These are phyloP conservation scores for Onychorhynchus coronatus DNA, from an alignment of 2,113 vertebrate genomes.

Conservation along the genomic window DNA sequence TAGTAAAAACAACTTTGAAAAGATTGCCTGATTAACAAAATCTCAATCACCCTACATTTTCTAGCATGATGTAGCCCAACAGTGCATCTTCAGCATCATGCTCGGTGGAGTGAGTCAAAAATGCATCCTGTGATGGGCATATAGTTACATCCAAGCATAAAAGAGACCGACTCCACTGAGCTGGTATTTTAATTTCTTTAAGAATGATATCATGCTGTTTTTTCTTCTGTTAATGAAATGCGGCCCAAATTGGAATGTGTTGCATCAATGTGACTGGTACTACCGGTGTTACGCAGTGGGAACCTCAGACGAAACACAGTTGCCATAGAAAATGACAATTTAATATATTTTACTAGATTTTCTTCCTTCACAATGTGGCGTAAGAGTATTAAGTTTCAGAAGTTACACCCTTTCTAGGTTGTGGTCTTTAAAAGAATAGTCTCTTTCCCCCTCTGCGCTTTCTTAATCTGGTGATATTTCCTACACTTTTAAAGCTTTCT, in stretches of 20 bases:
- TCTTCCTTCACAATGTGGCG: background rate
- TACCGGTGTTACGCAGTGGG: background rate
- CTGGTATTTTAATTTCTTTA: background rate
- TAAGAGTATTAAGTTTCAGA: background rate
- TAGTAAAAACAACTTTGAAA: background rate
- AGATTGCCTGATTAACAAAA: background rate
- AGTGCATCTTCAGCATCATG: background rate
- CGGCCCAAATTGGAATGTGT: background rate
- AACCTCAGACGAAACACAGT: background rate
- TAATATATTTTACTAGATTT: background rate
- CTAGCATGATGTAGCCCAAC: background rate
- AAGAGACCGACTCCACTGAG: background rate
- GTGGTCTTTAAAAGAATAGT: background rate
- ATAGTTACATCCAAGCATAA: background rate
- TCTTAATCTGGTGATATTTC: background rate
- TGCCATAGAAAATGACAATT: background rate
- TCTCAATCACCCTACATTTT: background rate
- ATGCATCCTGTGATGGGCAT: background rate
- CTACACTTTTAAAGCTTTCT: background rate
- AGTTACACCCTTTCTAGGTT: background rate
- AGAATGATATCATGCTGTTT: background rate
- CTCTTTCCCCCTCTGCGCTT: background rate
- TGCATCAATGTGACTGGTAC: background rate
- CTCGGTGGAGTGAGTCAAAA: background rate
- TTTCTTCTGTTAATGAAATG: background rate